Percentiles rank a stretch among this genome's conserved stretches.
phyloP scores from a whole-genome alignment of 2,113 vertebrate species.

The Chionis minor region DNA sequence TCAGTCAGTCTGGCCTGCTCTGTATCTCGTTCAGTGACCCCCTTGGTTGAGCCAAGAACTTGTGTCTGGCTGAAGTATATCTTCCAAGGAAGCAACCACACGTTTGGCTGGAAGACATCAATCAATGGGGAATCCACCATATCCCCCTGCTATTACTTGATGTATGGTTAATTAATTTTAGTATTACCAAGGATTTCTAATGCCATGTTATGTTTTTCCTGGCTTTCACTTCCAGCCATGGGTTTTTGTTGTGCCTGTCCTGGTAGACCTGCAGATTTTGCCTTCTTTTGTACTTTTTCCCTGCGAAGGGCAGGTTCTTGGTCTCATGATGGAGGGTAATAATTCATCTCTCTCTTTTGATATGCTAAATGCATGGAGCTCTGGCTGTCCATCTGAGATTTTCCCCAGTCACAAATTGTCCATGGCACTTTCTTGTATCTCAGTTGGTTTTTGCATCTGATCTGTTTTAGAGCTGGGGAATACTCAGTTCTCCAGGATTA shows the following conservation, averaged over 20 bases:
- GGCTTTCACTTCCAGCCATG: background rate
- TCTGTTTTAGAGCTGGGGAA: background rate
- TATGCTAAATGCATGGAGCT: background rate
- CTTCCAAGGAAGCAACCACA: background rate
- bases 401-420: background rate
- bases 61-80: background rate
- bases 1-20: background rate
- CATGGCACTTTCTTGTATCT: background rate
- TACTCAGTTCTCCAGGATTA: background rate
- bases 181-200: background rate
- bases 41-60: background rate
- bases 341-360: background rate
- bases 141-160: slow-evolving; percentile 11
- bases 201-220: background rate
- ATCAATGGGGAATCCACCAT: background rate
- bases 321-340: background rate
- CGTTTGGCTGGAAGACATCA: slow-evolving; percentile 29
- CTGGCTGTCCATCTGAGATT: background rate
- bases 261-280: background rate
- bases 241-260: background rate
- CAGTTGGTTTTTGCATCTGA: background rate
- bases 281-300: background rate
- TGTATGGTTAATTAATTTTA: slow-evolving; percentile 14
- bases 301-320: background rate
- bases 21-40: background rate